Evolutionary conservation across 2,113 vertebrate genomes (phyloP).

Genomic region (Regulus satrapa): DNA sequence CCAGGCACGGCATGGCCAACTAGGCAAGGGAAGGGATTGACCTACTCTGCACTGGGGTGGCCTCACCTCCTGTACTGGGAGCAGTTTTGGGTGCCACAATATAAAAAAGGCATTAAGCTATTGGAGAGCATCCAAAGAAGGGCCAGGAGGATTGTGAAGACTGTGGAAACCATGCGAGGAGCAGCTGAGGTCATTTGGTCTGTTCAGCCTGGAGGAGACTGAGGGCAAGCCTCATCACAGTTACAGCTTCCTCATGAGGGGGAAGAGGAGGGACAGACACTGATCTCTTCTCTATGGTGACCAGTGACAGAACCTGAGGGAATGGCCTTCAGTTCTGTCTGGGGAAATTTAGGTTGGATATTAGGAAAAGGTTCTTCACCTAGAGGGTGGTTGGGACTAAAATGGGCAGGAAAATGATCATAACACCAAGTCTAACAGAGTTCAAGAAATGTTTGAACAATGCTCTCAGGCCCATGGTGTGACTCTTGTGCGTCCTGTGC

Average conservation of each 20-base stretch:
- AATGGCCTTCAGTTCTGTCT: not conserved
- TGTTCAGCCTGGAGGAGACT: not conserved
- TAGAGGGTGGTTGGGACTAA: fast-evolving
- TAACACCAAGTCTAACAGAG: not conserved
- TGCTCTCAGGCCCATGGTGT: not conserved
- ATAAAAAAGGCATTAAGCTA: fast-evolving
- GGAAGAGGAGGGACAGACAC: not conserved
- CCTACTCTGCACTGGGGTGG: fast-evolving
- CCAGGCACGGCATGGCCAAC: not conserved
- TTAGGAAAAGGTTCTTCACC: fast-evolving
- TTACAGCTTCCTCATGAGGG: fast-evolving
- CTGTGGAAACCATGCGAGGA: fast-evolving
- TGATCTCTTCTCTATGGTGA: not conserved
- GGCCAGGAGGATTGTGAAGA: fast-evolving
- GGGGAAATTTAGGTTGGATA: not conserved
- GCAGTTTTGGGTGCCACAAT: not conserved
- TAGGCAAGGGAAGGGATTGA: not conserved
- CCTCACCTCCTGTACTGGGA: not conserved
- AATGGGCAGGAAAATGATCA: fast-evolving
- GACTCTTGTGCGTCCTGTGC: not conserved
- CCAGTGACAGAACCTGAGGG: not conserved
- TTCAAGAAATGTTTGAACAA: fast-evolving
- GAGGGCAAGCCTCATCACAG: fast-evolving
- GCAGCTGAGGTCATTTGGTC: not conserved
- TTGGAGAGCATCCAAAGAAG: not conserved